Conservation (phyloP, 2,113 vertebrate species). For the Fregetta grallaria region DNA sequence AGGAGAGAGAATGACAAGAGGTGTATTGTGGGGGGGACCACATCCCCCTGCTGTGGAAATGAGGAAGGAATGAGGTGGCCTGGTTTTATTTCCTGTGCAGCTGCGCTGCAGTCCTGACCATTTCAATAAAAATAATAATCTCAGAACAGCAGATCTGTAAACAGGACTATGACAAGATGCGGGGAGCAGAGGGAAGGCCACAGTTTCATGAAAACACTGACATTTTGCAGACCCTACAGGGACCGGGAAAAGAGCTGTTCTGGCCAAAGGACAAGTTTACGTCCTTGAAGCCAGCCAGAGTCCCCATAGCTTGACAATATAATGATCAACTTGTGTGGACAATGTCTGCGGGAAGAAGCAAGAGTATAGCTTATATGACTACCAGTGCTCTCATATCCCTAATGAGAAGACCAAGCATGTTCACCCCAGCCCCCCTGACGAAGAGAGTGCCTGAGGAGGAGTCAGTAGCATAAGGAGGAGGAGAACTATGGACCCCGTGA, state of each 20-base stretch:
- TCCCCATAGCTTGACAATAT: not conserved
- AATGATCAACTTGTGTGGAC: constrained; percentile 2
- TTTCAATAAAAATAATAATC: constrained; percentile 50
- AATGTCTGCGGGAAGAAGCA: not conserved
- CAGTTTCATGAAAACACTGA: constrained; percentile 26
- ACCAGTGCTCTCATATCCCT: not conserved
- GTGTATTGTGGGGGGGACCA: not conserved
- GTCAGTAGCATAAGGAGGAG: not conserved
- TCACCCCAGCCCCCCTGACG: not conserved
- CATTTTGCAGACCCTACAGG: constrained; percentile 22
- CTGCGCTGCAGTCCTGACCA: not conserved
- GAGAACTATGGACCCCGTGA: not conserved
- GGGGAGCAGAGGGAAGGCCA: not conserved
- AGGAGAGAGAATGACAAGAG: not conserved
- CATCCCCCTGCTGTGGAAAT: not conserved
- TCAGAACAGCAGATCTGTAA: constrained; percentile 34
- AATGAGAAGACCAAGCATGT: not conserved
- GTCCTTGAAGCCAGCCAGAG: constrained; percentile 3
- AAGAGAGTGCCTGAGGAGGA: not conserved
- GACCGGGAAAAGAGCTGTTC: not conserved
- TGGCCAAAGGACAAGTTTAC: not conserved
- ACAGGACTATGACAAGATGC: not conserved
- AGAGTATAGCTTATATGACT: not conserved
- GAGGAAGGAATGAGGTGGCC: not conserved
- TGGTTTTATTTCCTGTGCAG: constrained; percentile 60